Evolutionary conservation across 2,113 vertebrate species (phyloP), one percentile per base, ranked within the genome.

Genomic region (Zosterops hypoxanthus): DNA sequence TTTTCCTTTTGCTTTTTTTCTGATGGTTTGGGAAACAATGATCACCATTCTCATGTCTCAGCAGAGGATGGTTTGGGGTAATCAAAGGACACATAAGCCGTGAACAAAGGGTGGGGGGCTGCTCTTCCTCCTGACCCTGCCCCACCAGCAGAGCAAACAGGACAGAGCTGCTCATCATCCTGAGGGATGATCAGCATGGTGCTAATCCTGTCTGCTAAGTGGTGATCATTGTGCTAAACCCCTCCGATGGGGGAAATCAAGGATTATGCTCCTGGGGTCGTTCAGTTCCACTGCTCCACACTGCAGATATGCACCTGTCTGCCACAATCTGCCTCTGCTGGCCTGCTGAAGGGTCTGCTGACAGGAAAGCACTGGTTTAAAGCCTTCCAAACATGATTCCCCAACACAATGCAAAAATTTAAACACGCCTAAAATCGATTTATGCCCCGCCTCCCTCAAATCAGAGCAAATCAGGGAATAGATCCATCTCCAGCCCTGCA

Each of bases 131-230:
- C 77, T 78, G 83, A 70, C 47, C 71, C 79, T 34, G 24, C 46
- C 28, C 20, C 5, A 57, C 31, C 78, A 39, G 36, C 55, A 55
- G 39, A 91, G 75, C 63, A 79, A 78, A 78, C 7, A 25, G 72
- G 61, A 26, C 78, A 69, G 4, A 49, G n/a, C 22, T 14, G 41
- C 49, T 75, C 60, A 5, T 31, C 34, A 1, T 68, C 25, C 65
- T n/a, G 31, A 65, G 65, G 52, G 59, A 12, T 6, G 36, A 72
- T 76, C 49, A 90, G 77, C 61, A 28, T 0, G 72, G 53, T n/a
- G 87, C 70, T 93, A 96, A 94, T 90, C 85, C 79, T 44, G 47
- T 46, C 89, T 86, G 89, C 55, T 53, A 14, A 53, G 29, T 4
- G 44, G 8, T 44, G 59, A 61, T n/a, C 85, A 19, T 1, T 6